phyloP scores from a whole-genome alignment of 1,140 invertebrate species.

The Catajapyx aquilonaris region DNA sequence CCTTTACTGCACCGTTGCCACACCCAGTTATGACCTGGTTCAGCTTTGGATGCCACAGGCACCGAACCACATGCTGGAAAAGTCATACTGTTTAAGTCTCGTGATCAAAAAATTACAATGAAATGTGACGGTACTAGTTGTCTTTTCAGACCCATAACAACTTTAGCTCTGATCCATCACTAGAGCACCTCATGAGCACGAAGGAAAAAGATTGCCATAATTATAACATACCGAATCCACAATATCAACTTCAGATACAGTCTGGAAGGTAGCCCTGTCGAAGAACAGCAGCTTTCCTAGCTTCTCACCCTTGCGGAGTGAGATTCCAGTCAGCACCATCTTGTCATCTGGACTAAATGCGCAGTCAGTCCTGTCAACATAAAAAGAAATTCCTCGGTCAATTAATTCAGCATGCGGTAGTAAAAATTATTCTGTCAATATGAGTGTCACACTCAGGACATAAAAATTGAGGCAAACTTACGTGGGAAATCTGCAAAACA shows the following conservation, averaged over 20 bases:
- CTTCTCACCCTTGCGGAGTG: slow-evolving; percentile 43
- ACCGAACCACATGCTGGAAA: slow-evolving; percentile 52
- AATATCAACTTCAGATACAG: slow-evolving; percentile 49
- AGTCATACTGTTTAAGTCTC: too few relatives aligned
- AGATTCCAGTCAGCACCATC: slow-evolving; percentile 72
- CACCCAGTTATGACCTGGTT: slow-evolving; percentile 90
- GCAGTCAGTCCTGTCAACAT: slow-evolving; percentile 57
- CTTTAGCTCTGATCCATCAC: neutral
- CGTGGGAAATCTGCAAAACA: slow-evolving; percentile 65
- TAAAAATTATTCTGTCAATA: too few relatives aligned
- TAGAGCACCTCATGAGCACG: neutral
- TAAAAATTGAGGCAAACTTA: slow-evolving; percentile 17
- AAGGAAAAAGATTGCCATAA: too few relatives aligned
- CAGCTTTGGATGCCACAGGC: slow-evolving; percentile 87
- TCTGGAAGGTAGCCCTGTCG: slow-evolving; percentile 51
- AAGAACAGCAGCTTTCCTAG: slow-evolving; percentile 63
- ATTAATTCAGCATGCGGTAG: neutral
- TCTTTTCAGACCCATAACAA: neutral
- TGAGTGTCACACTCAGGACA: too few relatives aligned
- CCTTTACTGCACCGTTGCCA: slow-evolving; percentile 74
- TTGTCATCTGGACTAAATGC: slow-evolving; percentile 85
- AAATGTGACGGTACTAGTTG: neutral
- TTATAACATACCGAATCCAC: slow-evolving; percentile 37
- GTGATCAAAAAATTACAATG: too few relatives aligned
- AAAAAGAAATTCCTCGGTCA: slow-evolving; percentile 5